Conservation (phyloP, 2,797 vertebrate species). For the Poeciliopsis paucimaculata region DNA sequence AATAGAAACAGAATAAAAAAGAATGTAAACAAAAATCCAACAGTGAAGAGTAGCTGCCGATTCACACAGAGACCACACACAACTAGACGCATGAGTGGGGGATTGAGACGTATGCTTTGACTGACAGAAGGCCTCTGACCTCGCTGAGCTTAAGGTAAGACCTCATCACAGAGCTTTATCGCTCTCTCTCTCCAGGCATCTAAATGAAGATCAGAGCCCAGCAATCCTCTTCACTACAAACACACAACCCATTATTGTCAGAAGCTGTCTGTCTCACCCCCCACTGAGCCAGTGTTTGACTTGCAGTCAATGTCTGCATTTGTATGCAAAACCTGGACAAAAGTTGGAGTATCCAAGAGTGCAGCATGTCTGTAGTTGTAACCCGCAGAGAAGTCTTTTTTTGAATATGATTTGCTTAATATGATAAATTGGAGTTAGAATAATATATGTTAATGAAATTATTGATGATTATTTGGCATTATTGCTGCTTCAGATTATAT, state of each 20-base stretch:
- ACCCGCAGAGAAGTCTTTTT: neutral
- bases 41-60: neutral
- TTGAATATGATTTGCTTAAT: neutral
- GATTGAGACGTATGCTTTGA: slow-evolving; percentile 61
- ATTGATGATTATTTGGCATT: neutral
- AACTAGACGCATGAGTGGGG: slow-evolving; percentile 16
- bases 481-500: neutral
- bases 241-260: slow-evolving; percentile 63
- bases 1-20: neutral
- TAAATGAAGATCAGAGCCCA: slow-evolving; percentile 78
- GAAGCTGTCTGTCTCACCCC: slow-evolving; percentile 41
- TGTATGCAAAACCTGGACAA: slow-evolving; percentile 34
- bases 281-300: neutral
- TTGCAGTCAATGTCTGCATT: slow-evolving; percentile 22
- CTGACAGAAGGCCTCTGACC: slow-evolving; percentile 68
- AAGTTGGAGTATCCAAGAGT: slow-evolving; percentile 1
- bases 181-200: slow-evolving; percentile 63
- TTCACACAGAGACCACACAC: neutral
- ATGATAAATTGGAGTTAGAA: neutral
- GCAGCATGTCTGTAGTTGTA: neutral
- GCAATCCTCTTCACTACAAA: slow-evolving; percentile 44
- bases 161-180: slow-evolving; percentile 74
- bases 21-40: neutral
- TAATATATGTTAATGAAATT: neutral
- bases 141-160: slow-evolving; percentile 56